Evolutionary conservation across 2,888 invertebrate species (phyloP).

Genomic region (Cacoxenus indagator): DNA sequence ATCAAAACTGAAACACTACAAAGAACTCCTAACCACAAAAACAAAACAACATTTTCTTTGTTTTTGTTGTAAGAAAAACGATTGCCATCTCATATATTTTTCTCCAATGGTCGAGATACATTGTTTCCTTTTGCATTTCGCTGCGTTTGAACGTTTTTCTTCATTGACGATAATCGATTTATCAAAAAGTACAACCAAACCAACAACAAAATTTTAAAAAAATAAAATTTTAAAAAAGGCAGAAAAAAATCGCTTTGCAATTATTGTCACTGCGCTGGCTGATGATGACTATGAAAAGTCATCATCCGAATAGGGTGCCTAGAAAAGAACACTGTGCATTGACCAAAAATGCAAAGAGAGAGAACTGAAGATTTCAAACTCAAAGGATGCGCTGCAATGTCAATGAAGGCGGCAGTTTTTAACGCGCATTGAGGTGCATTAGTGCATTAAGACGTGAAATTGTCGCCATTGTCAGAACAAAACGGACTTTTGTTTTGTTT

Average conservation of each 20-base stretch:
- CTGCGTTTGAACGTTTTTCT: constrained; percentile 31
- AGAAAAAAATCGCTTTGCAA: constrained; percentile 51
- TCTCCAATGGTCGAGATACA: constrained; percentile 9
- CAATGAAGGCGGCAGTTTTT: constrained; percentile 49
- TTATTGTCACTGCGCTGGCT: constrained; percentile 8
- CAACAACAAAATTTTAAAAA: too few species aligned
- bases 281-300: background rate
- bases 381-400: constrained; percentile 17
- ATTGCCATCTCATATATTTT: background rate
- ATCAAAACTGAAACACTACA: too few species aligned
- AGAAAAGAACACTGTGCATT: background rate
- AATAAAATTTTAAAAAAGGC: background rate
- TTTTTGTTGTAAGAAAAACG: background rate
- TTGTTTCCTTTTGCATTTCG: constrained; percentile 25
- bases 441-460: constrained; percentile 67
- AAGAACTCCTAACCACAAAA: too few species aligned
- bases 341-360: constrained; percentile 30
- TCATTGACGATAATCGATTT: constrained; percentile 64
- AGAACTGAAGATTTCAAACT: constrained; percentile 26
- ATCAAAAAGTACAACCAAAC: constrained; percentile 46
- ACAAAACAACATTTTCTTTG: too few species aligned
- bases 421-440: constrained; percentile 60
- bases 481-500: constrained; percentile 6
- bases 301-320: background rate
- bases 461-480: constrained; percentile 56